Evolutionary conservation across 1,140 invertebrate species (phyloP).

Genomic region (Ceratosolen fusciceps): DNA sequence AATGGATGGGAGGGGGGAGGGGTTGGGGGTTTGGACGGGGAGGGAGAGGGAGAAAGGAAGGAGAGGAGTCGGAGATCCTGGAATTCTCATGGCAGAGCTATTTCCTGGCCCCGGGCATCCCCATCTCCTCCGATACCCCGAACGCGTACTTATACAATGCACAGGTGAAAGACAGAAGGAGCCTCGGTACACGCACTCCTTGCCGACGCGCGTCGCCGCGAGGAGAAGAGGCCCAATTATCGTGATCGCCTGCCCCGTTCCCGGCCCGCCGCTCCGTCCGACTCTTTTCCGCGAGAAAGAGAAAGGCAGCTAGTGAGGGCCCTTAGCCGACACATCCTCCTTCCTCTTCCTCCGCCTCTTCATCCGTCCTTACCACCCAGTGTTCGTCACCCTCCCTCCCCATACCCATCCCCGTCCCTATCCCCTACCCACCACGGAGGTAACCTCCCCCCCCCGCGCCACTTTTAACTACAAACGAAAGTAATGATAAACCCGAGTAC

Average conservation of each 20-base stretch:
- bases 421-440: background rate
- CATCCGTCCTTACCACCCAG: background rate
- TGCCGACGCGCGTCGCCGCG: background rate
- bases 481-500: conserved; percentile 28
- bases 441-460: background rate
- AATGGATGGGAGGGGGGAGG: too few species aligned
- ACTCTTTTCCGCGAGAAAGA: conserved; percentile 47
- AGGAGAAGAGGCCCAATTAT: conserved; percentile 29
- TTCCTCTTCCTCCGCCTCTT: conserved; percentile 20
- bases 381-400: background rate
- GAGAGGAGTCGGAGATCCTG: background rate
- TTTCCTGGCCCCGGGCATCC: conserved; percentile 10
- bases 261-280: background rate
- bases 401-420: background rate
- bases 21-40: background rate
- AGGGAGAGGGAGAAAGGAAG: too few species aligned
- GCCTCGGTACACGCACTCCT: background rate
- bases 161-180: conserved; percentile 58
- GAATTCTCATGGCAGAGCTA: background rate
- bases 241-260: background rate
- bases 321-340: conserved; percentile 3
- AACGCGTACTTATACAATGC: conserved; percentile 2
- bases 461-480: conserved; percentile 41
- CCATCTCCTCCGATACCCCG: conserved; percentile 4
- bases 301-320: conserved; percentile 46